Conservation (phyloP, 2,113 vertebrate genomes). For the Ondatra zibethicus region DNA sequence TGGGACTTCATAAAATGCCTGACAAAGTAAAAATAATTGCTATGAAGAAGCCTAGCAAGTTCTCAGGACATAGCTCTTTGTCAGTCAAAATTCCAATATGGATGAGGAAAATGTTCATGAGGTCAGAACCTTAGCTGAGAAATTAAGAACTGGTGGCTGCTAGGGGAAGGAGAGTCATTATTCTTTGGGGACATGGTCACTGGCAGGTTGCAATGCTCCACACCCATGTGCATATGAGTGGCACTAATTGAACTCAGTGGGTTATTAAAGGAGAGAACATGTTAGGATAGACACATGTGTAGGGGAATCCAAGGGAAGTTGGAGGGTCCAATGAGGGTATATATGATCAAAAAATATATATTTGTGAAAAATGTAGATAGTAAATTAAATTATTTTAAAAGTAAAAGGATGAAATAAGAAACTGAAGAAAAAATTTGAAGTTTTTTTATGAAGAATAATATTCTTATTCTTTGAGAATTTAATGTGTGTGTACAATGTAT, state of each 20-base stretch:
- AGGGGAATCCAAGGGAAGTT: neutral
- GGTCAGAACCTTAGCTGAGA: neutral
- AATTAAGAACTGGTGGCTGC: no score
- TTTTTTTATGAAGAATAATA: neutral
- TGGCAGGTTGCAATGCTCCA: neutral
- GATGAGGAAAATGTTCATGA: neutral
- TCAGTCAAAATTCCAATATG: neutral
- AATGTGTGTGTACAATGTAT: neutral
- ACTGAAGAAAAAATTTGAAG: neutral
- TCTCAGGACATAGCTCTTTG: neutral
- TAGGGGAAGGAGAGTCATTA: neutral
- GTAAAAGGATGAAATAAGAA: neutral
- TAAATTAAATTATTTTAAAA: neutral
- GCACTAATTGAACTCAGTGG: neutral
- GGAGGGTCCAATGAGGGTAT: neutral
- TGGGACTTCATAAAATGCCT: neutral
- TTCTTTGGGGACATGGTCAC: neutral
- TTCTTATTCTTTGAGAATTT: neutral
- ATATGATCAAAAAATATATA: neutral
- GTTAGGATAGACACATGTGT: neutral
- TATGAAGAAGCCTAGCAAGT: neutral
- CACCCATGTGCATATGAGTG: neutral
- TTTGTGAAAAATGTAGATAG: neutral
- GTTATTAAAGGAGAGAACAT: neutral
- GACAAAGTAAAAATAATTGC: neutral